phyloP scores from a whole-genome alignment of 1,140 invertebrate genomes.

The Aphelinus atriplicis region DNA sequence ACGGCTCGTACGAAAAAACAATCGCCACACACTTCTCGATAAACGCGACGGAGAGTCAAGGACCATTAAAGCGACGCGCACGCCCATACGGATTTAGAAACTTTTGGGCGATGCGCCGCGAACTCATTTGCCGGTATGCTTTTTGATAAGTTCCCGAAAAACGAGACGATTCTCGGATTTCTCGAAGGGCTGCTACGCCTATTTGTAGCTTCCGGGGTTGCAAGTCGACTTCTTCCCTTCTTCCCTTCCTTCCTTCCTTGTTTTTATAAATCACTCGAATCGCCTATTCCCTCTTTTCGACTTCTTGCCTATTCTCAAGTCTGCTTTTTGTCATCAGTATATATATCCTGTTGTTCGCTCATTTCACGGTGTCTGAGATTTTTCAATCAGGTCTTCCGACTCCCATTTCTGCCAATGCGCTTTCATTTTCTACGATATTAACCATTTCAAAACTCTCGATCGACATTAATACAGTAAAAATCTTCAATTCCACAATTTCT shows the following conservation, averaged over 20 bases:
- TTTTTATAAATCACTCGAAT: no score
- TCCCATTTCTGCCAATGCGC: no score
- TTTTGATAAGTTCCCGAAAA: conserved; percentile 32
- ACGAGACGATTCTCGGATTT: conserved; percentile 32
- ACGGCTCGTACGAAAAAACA: neutral
- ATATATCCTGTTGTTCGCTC: no score
- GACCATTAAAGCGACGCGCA: conserved; percentile 30
- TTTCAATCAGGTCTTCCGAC: no score
- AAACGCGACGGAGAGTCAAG: conserved; percentile 15
- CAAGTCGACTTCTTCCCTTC: neutral
- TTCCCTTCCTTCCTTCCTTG: neutral
- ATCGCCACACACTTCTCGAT: conserved; percentile 3
- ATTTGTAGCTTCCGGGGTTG: conserved; percentile 38
- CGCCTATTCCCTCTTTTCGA: no score
- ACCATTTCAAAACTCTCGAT: no score
- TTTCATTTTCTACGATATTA: no score
- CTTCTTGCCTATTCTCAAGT: no score
- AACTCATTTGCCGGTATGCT: conserved; percentile 17
- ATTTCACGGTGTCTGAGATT: no score
- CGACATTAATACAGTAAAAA: no score
- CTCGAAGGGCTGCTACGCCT: neutral
- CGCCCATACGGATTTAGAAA: conserved; percentile 31
- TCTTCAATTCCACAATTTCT: no score
- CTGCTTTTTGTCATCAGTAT: no score
- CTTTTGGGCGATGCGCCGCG: neutral